phyloP scores from a whole-genome alignment of 2,888 invertebrate species.

The Galerucella nymphaeae region DNA sequence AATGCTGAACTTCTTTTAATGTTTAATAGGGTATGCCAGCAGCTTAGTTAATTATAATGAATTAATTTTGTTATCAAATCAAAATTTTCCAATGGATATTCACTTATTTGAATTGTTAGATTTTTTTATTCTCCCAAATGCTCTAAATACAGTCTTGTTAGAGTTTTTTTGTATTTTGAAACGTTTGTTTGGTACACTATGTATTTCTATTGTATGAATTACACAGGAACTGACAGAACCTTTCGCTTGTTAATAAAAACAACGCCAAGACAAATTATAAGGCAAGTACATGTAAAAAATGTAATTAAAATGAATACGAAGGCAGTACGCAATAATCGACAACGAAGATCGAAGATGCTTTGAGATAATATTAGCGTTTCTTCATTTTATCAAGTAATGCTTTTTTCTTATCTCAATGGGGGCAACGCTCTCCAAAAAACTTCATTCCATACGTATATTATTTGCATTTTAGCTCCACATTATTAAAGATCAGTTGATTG shows the following conservation, averaged over 20 bases:
- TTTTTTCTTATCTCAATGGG: constrained; percentile 16
- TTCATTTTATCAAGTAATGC: constrained; percentile 24
- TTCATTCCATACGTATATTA: neutral
- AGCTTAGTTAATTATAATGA: too few species aligned
- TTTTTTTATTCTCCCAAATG: too few species aligned
- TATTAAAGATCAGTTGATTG: too few species aligned
- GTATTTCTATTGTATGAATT: constrained; percentile 9
- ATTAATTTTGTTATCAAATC: too few species aligned
- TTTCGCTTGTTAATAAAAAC: constrained; percentile 38
- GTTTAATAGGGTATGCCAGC: too few species aligned
- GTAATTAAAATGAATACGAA: constrained; percentile 37
- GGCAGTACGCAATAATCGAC: constrained; percentile 33
- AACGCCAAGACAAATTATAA: constrained; percentile 42
- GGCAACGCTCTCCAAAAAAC: constrained; percentile 13
- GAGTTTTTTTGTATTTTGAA: neutral
- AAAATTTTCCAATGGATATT: too few species aligned
- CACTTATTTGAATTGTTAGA: too few species aligned
- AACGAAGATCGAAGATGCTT: constrained; percentile 40
- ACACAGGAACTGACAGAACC: constrained; percentile 31
- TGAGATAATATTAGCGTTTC: constrained; percentile 39
- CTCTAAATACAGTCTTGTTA: too few species aligned
- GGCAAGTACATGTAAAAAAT: constrained; percentile 38
- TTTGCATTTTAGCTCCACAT: neutral
- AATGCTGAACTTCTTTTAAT: too few species aligned
- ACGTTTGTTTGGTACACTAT: constrained; percentile 1